These are phyloP conservation scores for Aporophyla lueneburgensis DNA, from an alignment of 2,888 invertebrate species.

Conservation along the genomic window DNA sequence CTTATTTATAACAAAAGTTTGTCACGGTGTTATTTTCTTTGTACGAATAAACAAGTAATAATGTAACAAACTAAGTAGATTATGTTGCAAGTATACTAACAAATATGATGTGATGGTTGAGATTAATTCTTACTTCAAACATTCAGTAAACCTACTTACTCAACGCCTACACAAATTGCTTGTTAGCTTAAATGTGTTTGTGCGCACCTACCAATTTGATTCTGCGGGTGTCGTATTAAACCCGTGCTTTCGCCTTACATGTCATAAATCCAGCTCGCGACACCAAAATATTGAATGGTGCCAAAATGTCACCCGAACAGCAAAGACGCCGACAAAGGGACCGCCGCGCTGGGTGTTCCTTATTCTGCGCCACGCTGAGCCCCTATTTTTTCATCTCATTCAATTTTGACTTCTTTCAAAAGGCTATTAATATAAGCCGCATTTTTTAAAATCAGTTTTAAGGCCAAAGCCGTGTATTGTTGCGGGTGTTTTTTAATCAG, in stretches of 20 bases:
- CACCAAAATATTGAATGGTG: constrained; percentile 90
- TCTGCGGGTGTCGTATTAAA: constrained; percentile 70
- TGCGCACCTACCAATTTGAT: constrained; percentile 64
- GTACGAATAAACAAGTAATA: not conserved
- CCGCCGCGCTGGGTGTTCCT: constrained; percentile 90
- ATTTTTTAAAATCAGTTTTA: constrained; percentile 89
- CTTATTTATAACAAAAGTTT: constrained; percentile 31
- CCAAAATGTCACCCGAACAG: constrained; percentile 89
- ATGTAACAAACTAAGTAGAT: not conserved
- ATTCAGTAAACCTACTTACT: not conserved
- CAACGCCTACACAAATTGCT: constrained; percentile 27
- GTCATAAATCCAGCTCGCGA: constrained; percentile 89
- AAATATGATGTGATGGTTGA: not conserved
- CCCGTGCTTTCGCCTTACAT: constrained; percentile 83
- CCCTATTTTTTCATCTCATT: constrained; percentile 90
- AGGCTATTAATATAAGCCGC: constrained; percentile 90
- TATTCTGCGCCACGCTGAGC: constrained; percentile 85
- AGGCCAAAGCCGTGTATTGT: constrained; percentile 88
- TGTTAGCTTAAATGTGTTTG: constrained; percentile 51
- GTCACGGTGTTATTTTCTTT: not conserved
- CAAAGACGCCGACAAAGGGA: constrained; percentile 88
- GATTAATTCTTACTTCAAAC: not conserved
- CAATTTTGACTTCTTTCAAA: constrained; percentile 91
- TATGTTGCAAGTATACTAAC: not conserved
- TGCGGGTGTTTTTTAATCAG: constrained; percentile 88